phyloP scores from a whole-genome alignment of 92 coral and sea anemone genomes.

The Phenganax marumi region DNA sequence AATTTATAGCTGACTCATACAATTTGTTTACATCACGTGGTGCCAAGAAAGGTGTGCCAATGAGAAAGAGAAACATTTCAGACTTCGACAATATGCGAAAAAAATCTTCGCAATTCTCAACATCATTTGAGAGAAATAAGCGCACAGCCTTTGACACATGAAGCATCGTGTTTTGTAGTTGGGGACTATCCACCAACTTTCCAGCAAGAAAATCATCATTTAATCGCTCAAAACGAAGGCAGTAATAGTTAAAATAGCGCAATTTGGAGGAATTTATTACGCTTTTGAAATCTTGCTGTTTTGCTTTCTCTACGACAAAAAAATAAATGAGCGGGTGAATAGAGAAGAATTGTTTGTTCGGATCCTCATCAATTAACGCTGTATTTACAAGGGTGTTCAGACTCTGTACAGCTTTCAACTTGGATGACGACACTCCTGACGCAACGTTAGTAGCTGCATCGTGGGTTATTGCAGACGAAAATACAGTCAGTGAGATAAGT shows the following conservation, averaged over 20 bases:
- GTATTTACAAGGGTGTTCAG: conserved; percentile 19
- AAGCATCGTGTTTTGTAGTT: background rate
- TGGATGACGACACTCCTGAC: background rate
- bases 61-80: conserved; percentile 23
- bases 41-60: background rate
- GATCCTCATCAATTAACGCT: background rate
- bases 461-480: background rate
- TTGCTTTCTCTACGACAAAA: conserved; percentile 33
- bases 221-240: background rate
- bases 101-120: background rate
- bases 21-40: background rate
- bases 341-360: background rate
- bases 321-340: conserved; percentile 45
- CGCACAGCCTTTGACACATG: conserved; percentile 6
- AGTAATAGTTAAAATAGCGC: conserved; percentile 31
- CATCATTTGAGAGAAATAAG: background rate
- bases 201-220: conserved; percentile 46
- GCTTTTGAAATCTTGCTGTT: conserved; percentile 27
- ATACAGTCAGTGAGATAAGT: conserved; percentile 28
- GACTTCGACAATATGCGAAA: conserved; percentile 24
- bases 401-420: background rate
- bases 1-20: conserved; percentile 23
- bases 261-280: background rate
- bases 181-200: background rate
- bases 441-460: conserved; percentile 42